Evolutionary conservation across 1,140 invertebrate genomes (phyloP).

Genomic region (Aphelenchoides avenae): DNA sequence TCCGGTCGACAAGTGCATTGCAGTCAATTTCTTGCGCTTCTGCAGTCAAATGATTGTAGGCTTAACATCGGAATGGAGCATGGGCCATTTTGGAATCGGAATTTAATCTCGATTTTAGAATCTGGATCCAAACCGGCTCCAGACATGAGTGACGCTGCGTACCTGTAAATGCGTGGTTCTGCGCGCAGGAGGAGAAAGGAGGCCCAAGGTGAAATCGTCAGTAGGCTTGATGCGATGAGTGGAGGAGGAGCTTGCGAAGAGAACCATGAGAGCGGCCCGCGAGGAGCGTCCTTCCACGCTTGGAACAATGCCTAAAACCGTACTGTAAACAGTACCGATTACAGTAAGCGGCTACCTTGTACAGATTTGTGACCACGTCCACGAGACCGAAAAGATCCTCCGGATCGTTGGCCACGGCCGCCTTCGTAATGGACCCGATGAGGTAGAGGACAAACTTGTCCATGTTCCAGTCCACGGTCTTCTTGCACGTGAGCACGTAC

Average conservation of each 20-base stretch:
- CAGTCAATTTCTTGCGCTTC: no score
- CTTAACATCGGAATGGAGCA: no score
- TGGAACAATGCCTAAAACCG: constrained; percentile 26
- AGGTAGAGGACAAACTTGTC: constrained; percentile 34
- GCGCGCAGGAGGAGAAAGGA: constrained; percentile 31
- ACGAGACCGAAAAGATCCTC: constrained; percentile 19
- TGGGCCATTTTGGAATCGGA: no score
- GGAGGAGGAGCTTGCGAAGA: constrained; percentile 25
- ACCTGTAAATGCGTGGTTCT: no score
- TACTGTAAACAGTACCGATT: background rate
- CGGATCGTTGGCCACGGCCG: constrained; percentile 26
- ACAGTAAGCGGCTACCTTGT: constrained; percentile 17
- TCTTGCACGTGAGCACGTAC: constrained; percentile 22
- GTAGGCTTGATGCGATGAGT: constrained; percentile 12
- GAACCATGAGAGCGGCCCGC: constrained; percentile 40
- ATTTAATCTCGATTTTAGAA: no score
- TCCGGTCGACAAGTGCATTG: no score
- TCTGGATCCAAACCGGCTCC: no score
- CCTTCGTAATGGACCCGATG: constrained; percentile 19
- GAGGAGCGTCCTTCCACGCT: constrained; percentile 27
- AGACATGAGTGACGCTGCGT: no score
- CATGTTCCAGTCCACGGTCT: constrained; percentile 31
- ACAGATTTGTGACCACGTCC: constrained; percentile 24
- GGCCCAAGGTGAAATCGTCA: constrained; percentile 31
- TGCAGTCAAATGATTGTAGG: no score